These are phyloP conservation scores for Macaria liturata DNA, from an alignment of 2,888 invertebrate species.

Conservation along the genomic window DNA sequence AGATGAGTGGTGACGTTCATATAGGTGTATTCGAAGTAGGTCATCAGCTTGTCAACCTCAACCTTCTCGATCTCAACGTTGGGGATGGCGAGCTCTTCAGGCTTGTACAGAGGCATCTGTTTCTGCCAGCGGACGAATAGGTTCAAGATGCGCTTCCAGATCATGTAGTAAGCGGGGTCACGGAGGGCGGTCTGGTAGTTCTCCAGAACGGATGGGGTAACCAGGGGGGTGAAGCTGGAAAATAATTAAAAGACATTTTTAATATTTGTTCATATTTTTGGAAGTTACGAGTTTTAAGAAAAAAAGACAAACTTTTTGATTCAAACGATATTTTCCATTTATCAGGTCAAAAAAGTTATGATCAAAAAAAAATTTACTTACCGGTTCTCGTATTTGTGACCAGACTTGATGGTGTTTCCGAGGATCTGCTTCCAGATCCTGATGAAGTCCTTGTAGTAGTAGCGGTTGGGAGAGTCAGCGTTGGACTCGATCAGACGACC, in stretches of 20 bases:
- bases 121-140: constrained; percentile 84
- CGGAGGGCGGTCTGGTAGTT: constrained; percentile 85
- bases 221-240: constrained; percentile 60
- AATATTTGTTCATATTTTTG: too few species aligned
- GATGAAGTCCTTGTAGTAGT: constrained; percentile 84
- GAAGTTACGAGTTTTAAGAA: too few species aligned
- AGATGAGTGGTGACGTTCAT: constrained; percentile 78
- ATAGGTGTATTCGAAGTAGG: constrained; percentile 87
- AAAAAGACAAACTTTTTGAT: too few species aligned
- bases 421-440: constrained; percentile 82
- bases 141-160: constrained; percentile 83
- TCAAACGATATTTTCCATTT: too few species aligned
- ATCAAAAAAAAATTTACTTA: constrained; percentile 36
- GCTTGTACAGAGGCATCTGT: constrained; percentile 84
- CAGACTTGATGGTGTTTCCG: constrained; percentile 67
- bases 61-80: constrained; percentile 86
- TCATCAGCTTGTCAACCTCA: constrained; percentile 85
- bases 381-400: constrained; percentile 46
- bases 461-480: constrained; percentile 83
- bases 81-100: constrained; percentile 83
- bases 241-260: neutral
- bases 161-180: constrained; percentile 88
- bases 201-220: constrained; percentile 85
- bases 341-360: neutral
- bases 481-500: constrained; percentile 86